Evolutionary conservation across 1,140 invertebrate species (phyloP).

Genomic region (Cydia fagiglandana): DNA sequence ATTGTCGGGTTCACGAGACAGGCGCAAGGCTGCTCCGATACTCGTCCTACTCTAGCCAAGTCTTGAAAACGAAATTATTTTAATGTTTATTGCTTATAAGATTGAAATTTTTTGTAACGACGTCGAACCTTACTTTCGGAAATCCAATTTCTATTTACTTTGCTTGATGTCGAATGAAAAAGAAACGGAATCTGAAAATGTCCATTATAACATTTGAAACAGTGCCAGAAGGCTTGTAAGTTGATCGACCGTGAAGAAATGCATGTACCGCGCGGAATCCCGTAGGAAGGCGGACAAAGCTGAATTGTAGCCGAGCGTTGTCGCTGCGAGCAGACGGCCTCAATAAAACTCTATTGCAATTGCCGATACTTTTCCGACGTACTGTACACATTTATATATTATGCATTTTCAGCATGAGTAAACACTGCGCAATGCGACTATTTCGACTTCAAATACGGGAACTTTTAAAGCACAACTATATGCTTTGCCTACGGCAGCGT

Average conservation of each 20-base stretch:
- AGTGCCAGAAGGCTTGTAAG: conserved; percentile 31
- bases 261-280: conserved; percentile 39
- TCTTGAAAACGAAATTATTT: too few species aligned
- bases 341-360: conserved; percentile 47
- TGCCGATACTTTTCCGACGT: conserved; percentile 37
- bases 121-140: neutral
- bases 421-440: conserved; percentile 35
- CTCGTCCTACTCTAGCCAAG: too few species aligned
- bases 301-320: conserved; percentile 35
- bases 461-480: conserved; percentile 24
- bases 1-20: neutral
- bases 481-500: neutral
- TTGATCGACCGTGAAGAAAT: conserved; percentile 45
- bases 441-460: conserved; percentile 31
- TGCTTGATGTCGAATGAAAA: conserved; percentile 11
- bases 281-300: conserved; percentile 37
- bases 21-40: too few species aligned
- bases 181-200: conserved; percentile 10
- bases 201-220: conserved; percentile 32
- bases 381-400: conserved; percentile 36
- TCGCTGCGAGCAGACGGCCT: conserved; percentile 35
- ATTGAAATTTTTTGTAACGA: too few species aligned
- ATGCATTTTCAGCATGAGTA: conserved; percentile 41
- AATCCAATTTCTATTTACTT: neutral
- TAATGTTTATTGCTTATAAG: too few species aligned